Evolutionary conservation across 2,797 vertebrate genomes (phyloP).

Genomic region (Euthynnus affinis): DNA sequence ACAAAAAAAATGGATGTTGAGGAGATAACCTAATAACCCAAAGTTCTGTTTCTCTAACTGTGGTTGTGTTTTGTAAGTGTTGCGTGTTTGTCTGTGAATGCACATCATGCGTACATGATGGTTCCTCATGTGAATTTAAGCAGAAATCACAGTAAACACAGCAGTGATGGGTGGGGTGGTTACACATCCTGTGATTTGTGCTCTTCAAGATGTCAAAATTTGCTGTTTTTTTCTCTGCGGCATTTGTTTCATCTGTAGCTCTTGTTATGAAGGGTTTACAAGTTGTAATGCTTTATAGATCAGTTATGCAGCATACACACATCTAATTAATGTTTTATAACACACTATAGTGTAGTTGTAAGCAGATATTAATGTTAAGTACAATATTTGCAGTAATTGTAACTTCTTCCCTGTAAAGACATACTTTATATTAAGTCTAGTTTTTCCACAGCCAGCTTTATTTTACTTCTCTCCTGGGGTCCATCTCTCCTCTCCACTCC

Average conservation of each 20-base stretch:
- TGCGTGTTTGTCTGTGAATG: slow-evolving; percentile 25
- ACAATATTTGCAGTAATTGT: too few species aligned
- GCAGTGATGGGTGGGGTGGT: slow-evolving; percentile 6
- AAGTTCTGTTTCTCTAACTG: slow-evolving; percentile 18
- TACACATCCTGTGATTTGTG: slow-evolving; percentile 42
- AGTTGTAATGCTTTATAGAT: neutral
- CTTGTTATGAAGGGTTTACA: neutral
- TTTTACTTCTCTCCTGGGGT: neutral
- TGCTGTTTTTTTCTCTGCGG: neutral
- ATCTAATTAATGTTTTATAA: too few species aligned
- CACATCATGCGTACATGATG: neutral
- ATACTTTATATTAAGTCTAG: neutral
- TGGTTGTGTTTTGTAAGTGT: slow-evolving; percentile 37
- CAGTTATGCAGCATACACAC: too few species aligned
- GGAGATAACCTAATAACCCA: neutral
- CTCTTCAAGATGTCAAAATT: neutral
- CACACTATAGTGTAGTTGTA: too few species aligned
- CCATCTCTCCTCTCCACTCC: slow-evolving; percentile 1
- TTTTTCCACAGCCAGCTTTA: neutral
- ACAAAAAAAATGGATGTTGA: neutral
- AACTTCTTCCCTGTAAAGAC: too few species aligned
- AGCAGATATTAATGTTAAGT: too few species aligned
- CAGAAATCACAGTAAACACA: slow-evolving; percentile 36
- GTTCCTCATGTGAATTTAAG: slow-evolving; percentile 16
- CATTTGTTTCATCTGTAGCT: neutral